phyloP scores from a whole-genome alignment of 2,888 invertebrate genomes.

The Cyrtodaria siliqua region DNA sequence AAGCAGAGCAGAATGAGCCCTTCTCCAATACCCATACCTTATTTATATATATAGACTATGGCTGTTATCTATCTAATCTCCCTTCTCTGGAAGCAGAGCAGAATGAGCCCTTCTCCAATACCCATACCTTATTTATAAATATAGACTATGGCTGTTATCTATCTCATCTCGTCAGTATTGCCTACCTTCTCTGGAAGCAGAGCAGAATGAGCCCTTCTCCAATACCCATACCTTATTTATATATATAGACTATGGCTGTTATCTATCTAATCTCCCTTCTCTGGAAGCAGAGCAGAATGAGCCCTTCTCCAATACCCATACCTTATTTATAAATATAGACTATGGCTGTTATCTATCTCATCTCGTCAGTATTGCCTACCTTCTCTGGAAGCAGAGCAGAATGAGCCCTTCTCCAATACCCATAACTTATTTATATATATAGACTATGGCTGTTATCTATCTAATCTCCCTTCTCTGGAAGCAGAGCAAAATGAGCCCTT shows the following conservation, averaged over 20 bases:
- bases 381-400: constrained; percentile 98
- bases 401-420: constrained; percentile 99
- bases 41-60: constrained; percentile 93
- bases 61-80: constrained; percentile 89
- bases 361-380: too few species aligned
- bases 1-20: background rate
- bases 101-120: too few species aligned
- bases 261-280: too few species aligned
- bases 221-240: constrained; percentile 98
- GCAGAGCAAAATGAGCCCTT: too few species aligned
- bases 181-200: constrained; percentile 97
- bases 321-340: too few species aligned
- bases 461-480: too few species aligned
- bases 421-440: constrained; percentile 96
- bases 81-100: background rate
- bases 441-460: constrained; percentile 92
- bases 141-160: too few species aligned
- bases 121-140: too few species aligned
- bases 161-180: too few species aligned
- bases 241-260: constrained; percentile 92
- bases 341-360: too few species aligned
- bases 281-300: too few species aligned
- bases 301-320: too few species aligned
- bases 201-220: constrained; percentile 98
- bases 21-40: constrained; percentile 95